These are phyloP conservation scores for Acrobasis suavella DNA, from an alignment of 2,888 invertebrate species.

Conservation along the genomic window DNA sequence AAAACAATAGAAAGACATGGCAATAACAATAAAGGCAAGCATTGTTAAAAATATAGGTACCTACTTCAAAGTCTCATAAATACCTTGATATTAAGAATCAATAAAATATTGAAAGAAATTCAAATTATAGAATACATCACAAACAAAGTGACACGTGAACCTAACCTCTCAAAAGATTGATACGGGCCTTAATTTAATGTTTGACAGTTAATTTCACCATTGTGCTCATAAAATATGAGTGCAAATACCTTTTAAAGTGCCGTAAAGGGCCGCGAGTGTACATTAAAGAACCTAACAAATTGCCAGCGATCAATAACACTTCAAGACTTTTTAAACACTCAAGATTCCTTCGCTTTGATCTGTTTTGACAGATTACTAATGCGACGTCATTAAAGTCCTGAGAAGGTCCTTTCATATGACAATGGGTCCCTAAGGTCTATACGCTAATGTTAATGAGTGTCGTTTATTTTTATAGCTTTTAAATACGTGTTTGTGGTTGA, in stretches of 20 bases:
- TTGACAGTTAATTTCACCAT: slow-evolving; percentile 51
- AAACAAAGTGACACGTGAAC: background rate
- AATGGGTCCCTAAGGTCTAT: slow-evolving; percentile 48
- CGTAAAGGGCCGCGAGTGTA: slow-evolving; percentile 58
- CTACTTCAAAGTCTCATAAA: too few relatives aligned
- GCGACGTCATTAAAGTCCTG: slow-evolving; percentile 68
- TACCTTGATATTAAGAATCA: background rate
- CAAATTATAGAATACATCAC: background rate
- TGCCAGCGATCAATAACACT: slow-evolving; percentile 69
- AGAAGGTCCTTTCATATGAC: slow-evolving; percentile 57
- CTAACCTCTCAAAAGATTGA: slow-evolving; percentile 26
- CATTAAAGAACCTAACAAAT: slow-evolving; percentile 74
- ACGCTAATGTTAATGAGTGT: slow-evolving; percentile 71
- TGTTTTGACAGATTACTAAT: slow-evolving; percentile 82
- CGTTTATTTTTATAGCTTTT: slow-evolving; percentile 77
- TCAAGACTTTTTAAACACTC: slow-evolving; percentile 56
- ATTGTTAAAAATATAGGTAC: too few relatives aligned
- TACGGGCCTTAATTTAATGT: slow-evolving; percentile 33
- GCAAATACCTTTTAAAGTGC: slow-evolving; percentile 57
- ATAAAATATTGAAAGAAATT: background rate
- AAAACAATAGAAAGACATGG: too few relatives aligned
- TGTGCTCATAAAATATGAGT: slow-evolving; percentile 53
- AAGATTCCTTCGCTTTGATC: slow-evolving; percentile 65
- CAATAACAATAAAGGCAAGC: too few relatives aligned
- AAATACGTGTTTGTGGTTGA: slow-evolving; percentile 70